Evolutionary conservation across 1,140 invertebrate genomes (phyloP).

Genomic region (Drosophila prosaltans): DNA sequence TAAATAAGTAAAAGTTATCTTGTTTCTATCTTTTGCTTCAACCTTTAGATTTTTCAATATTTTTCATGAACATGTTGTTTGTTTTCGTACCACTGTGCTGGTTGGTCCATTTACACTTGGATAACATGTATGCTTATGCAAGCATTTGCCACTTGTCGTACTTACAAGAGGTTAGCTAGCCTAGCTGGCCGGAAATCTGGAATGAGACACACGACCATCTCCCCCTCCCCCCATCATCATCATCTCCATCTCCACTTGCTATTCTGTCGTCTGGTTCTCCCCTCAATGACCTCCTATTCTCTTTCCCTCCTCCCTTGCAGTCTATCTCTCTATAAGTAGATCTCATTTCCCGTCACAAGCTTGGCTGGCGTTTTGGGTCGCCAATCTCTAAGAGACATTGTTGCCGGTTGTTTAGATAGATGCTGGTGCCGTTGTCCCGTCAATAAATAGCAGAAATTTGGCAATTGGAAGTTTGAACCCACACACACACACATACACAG

Average conservation of each 20-base stretch:
- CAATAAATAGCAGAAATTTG: constrained; percentile 74
- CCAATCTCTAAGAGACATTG: constrained; percentile 38
- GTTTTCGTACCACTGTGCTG: constrained; percentile 21
- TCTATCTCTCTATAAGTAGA: constrained; percentile 46
- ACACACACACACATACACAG: constrained; percentile 36
- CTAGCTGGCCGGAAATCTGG: constrained; percentile 28
- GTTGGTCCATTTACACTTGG: constrained; percentile 33
- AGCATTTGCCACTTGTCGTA: constrained; percentile 68
- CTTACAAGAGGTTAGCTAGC: constrained; percentile 15
- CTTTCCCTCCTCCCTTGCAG: not conserved
- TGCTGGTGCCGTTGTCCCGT: constrained; percentile 43
- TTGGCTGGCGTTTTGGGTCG: constrained; percentile 58
- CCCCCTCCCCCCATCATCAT: not conserved
- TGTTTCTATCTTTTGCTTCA: too few species aligned
- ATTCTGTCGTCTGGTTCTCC: too few species aligned
- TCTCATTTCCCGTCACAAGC: constrained; percentile 67
- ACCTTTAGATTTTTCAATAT: not conserved
- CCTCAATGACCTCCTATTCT: too few species aligned
- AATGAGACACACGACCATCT: constrained; percentile 10
- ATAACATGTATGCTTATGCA: constrained; percentile 39
- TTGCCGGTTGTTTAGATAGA: constrained; percentile 39
- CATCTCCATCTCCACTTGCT: too few species aligned
- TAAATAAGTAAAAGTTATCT: too few species aligned
- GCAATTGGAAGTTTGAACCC: constrained; percentile 63
- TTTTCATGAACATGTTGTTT: not conserved